Percentiles rank a stretch among this genome's conserved stretches.
These are phyloP conservation scores for Ahaetulla prasina DNA, from an alignment of 2,113 vertebrate genomes.

Conservation along the genomic window DNA sequence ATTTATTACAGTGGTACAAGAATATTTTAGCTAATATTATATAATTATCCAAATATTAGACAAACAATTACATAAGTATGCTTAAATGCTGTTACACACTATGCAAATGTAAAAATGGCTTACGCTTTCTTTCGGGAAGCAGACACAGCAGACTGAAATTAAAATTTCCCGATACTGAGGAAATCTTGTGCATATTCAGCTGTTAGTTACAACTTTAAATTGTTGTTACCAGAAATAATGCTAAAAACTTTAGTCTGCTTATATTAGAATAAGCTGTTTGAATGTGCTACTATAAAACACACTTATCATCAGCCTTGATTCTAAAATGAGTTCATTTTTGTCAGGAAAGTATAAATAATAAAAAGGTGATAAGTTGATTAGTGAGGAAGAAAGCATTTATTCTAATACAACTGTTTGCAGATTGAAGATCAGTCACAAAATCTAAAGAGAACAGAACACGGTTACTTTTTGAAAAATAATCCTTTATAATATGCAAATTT, in stretches of 20 bases:
- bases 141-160: background rate
- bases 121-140: slow-evolving; percentile 28
- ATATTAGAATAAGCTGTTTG: slow-evolving; percentile 43
- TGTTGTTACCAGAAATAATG: slow-evolving; percentile 38
- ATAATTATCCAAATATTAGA: slow-evolving; percentile 11
- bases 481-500: background rate
- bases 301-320: slow-evolving; percentile 50
- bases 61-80: background rate
- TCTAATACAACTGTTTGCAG: slow-evolving; percentile 28
- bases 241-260: slow-evolving; percentile 24
- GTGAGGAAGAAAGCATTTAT: slow-evolving; percentile 27
- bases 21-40: background rate
- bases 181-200: slow-evolving; percentile 13
- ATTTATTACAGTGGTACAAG: background rate
- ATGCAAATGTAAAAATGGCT: slow-evolving; percentile 22
- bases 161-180: background rate
- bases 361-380: slow-evolving; percentile 39
- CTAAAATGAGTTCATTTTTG: slow-evolving; percentile 40
- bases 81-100: background rate
- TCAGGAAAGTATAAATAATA: slow-evolving; percentile 52
- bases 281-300: slow-evolving; percentile 43
- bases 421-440: slow-evolving; percentile 26
- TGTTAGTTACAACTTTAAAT: slow-evolving; percentile 39
- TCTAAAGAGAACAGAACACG: slow-evolving; percentile 1
- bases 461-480: background rate